Evolutionary conservation across 2,888 invertebrate species (phyloP), one percentile per base, ranked within the genome.

Genomic region (Thera britannica): DNA sequence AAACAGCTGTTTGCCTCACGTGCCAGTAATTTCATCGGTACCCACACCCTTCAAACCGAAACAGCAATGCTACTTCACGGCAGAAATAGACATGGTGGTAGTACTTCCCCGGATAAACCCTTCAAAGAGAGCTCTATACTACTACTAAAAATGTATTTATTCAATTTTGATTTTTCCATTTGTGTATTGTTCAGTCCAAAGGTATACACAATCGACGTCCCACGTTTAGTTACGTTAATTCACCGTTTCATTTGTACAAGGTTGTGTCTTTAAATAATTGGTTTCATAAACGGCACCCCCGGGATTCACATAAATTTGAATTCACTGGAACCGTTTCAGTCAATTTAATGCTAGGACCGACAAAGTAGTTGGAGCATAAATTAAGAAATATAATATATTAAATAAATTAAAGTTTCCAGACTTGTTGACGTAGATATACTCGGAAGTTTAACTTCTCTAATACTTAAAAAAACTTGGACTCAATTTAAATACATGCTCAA

Each of bases 251-350:
- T 76, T 76, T 64, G 65, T 66, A 69, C 62, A 67, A 75, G 74
- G 77, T 71, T 68, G 69, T 78, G 75, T 77, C 76, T 76, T 70
- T 68, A 77, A 78, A 79, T 81, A 80, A 81, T 78, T 78, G 73
- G 72, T 65, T 76, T 74, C 68, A 72, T 77, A 75, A 81, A 82
- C 77, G 78, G 71, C 74, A 67, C 80, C 78, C 74, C 46, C 48
- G 79, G 77, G 83, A 79, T 70, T 72, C 71, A 76, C 75, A 69
- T 75, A 77, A 76, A 77, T 75, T 79, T 71, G 68, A 72, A 75
- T 81, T 76, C 75, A 77, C 77, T 78, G 70, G 65, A 77, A 76
- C 75, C 77, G 72, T 77, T 78, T 73, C 73, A 71, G 59, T 67
- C 72, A 75, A 75, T 75, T 74, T 72, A 68, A 72, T 72, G 63